Percentiles rank a stretch among this genome's conserved stretches.
Conservation (phyloP, 2,888 invertebrate genomes). For the Eupithecia abbreviata region DNA sequence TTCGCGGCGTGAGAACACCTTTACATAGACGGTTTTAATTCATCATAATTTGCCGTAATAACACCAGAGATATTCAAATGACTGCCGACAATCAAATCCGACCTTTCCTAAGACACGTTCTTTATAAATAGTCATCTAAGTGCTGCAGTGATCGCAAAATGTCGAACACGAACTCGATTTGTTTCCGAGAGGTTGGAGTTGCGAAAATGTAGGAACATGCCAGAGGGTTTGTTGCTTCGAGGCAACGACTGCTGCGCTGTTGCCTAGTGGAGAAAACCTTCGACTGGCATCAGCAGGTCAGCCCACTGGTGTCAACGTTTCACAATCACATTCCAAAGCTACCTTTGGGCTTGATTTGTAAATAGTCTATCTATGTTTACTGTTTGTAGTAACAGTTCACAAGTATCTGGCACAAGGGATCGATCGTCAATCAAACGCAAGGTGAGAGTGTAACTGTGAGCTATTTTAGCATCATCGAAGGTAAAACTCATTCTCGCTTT, state of each 20-base stretch:
- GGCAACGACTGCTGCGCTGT: slow-evolving; percentile 49
- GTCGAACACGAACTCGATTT: slow-evolving; percentile 82
- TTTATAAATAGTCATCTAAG: slow-evolving; percentile 82
- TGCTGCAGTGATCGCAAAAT: slow-evolving; percentile 79
- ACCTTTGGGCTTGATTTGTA: slow-evolving; percentile 56
- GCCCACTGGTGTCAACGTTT: slow-evolving; percentile 50
- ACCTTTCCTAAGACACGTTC: slow-evolving; percentile 83
- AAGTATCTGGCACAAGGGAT: slow-evolving; percentile 83
- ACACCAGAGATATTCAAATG: slow-evolving; percentile 81
- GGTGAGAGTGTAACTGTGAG: slow-evolving; percentile 81
- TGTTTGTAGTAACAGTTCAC: slow-evolving; percentile 74
- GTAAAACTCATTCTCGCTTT: slow-evolving; percentile 83
- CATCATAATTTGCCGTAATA: slow-evolving; percentile 81
- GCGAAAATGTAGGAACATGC: slow-evolving; percentile 76
- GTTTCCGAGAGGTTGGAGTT: slow-evolving; percentile 73
- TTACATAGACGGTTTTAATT: slow-evolving; percentile 77
- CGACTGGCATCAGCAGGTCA: slow-evolving; percentile 42
- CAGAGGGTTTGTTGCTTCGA: slow-evolving; percentile 54
- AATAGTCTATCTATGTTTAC: slow-evolving; percentile 58
- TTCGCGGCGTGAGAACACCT: slow-evolving; percentile 79
- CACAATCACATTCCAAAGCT: slow-evolving; percentile 54
- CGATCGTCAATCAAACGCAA: slow-evolving; percentile 84
- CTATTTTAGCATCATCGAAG: slow-evolving; percentile 83
- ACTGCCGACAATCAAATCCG: slow-evolving; percentile 82
- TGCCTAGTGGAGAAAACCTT: slow-evolving; percentile 58